Base-by-base conservation (phyloP, 2,113 vertebrate species). In the Prochilodus magdalenae region DNA sequence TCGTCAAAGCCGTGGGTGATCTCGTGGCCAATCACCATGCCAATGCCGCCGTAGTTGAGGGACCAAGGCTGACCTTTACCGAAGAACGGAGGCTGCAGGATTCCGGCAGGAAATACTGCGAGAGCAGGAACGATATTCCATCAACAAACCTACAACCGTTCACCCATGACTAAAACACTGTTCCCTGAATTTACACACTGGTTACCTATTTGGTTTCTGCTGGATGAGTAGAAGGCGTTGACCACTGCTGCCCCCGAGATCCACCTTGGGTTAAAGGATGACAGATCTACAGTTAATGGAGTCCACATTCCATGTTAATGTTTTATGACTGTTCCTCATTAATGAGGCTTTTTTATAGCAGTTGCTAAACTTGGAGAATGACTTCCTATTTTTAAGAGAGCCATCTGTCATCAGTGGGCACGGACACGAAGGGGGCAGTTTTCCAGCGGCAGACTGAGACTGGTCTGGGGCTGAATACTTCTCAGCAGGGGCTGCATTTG, bases 1-100 rank as follows among this genome's bases (percentile, higher is more conserved):
- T 99, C 96, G 78, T 99, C 98, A 57, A 99, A 99, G 44, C 98
- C 98, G 0, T 99, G 98, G 0, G 97, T 99, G 91, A 99, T 96
- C 92, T 99, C 97, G 0, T 99, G 98, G 76, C 98, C 98, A 22
- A 99, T 99, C 79, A 99, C 97, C 96, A 98, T 98, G 60, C 98
- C 98, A 0, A 99, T 98, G 75, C 95, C 97, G 0, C 98, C 97
- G 0, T 95, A 99, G 82, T 98, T 99, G 86, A 99, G 87, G 6
- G 97, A 97, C 29, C 91, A 94, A 73, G 97, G 81, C 90, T 99
- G 97, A 12, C 93, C 94, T 84, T 95, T 96, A 26, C 96, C 95
- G 87, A 99, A 99, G 92, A 99, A 99, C 0, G 98, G 98, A 0
- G 97, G 97, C 85, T 99, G 98, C 75, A 99, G 88, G 77, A 99